Evolutionary conservation across 1,140 invertebrate genomes (phyloP), one percentile per base, ranked within the genome.

Genomic region (Calephelis nemesis): DNA sequence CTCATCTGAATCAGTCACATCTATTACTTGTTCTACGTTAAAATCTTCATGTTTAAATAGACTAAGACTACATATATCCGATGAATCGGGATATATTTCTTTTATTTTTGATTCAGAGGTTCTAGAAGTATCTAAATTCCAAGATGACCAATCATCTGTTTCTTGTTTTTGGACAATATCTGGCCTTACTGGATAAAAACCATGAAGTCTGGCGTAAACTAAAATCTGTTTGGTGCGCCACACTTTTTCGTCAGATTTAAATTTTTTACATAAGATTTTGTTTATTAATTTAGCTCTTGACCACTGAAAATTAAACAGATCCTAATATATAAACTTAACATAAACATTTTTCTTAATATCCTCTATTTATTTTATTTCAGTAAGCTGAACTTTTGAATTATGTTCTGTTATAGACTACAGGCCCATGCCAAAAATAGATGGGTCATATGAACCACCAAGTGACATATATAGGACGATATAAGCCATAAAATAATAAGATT

Each of bases 191-290:
- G 89, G 88, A 67, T 81, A 79, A 78, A 82, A 86, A 6, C 88
- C 90, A 70, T 92, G 90, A 0, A 90, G 74, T 5, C 91, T 77
- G 13, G 81, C 79, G 69, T 83, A 92, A 1, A 88, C 66, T 0
- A 92, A 76, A 2, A 92, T 92, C 62, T 92, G 90, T 70, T 92
- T 92, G 0, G 88, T 90, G 10, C 88, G 69, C 90, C 91, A 92
- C 58, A 91, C 74, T 62, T 67, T 69, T 4, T 68, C 65, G 10
- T 76, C 74, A 0, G 69, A 42, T 7, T 72, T 66, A 47, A 83
- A 75, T 13, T 79, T 74, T 7, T 82, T 75, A 5, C 50, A 63
- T 4, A 92, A 63, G 5, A 90, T 73, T 73, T 77, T 82, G 70
- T 91, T 85, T 62, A 92, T 90, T 42, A 91, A 58, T 67, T 92